Evolutionary conservation across 2,113 vertebrate genomes (phyloP).

Genomic region (Tragelaphus buxtoni): DNA sequence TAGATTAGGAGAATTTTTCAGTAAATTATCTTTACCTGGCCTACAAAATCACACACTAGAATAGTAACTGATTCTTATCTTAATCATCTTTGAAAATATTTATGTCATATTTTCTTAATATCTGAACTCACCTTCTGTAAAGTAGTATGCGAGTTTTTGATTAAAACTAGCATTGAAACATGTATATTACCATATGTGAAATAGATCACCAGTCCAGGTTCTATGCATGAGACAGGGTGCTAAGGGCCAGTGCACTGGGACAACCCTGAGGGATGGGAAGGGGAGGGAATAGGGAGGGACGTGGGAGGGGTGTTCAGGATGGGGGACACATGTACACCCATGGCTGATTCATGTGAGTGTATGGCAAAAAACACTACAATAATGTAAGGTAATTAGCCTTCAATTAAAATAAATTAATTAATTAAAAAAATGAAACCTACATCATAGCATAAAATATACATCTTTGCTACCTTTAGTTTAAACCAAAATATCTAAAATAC

Average conservation of each 20-base stretch:
- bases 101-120: background rate
- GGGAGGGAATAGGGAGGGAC: background rate
- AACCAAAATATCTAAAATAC: background rate
- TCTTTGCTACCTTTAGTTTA: constrained; percentile 21
- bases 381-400: background rate
- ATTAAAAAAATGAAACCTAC: background rate
- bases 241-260: background rate
- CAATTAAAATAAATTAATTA: background rate
- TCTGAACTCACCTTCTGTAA: background rate
- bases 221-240: background rate
- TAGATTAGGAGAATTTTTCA: background rate
- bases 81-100: background rate
- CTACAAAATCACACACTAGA: background rate
- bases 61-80: background rate
- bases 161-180: background rate
- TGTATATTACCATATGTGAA: background rate
- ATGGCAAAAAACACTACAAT: background rate
- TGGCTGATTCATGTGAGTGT: background rate
- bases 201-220: background rate
- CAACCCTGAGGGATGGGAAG: background rate
- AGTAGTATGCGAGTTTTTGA: background rate
- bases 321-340: background rate
- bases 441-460: background rate
- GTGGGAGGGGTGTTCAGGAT: background rate
- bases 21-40: background rate